Base-by-base conservation (phyloP, 2,113 vertebrate genomes). In the Ahaetulla prasina region DNA sequence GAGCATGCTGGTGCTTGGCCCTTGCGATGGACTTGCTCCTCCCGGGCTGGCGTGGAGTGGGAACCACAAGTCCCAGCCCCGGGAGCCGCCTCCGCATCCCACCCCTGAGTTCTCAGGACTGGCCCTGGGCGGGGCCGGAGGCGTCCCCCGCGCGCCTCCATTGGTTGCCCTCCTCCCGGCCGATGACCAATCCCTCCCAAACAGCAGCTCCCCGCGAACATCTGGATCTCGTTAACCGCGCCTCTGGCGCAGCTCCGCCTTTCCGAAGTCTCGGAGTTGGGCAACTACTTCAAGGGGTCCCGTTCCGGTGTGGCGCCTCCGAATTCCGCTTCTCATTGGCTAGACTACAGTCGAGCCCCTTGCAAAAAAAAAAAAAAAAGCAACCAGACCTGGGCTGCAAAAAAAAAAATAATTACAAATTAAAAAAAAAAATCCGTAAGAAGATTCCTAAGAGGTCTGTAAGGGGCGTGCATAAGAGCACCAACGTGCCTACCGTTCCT, bases 181-280 rank as follows among this genome's bases (percentile, higher is more conserved):
- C 92, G 1, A 30, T 11, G 68, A 30, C 90, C 92, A 89, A 85
- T 91, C 92, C 23, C 49, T 2, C 89, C 55, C 47, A 27, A 86
- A 87, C 53, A 16, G 43, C 27, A 3, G 12, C 35, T 30, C 52
- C 63, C 90, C 84, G 84, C 93, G 68, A 96, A 97, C 97, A 97
- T 98, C 97, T 98, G 97, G 94, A 94, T 97, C 85, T 27, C 45
- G 96, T 98, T 98, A 97, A 30, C 88, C 93, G 88, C 86, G 14
- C 27, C 89, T 89, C 57, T 50, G 57, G 55, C 55, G 10, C n/a
- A 25, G 55, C 43, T 2, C 1, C 8, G 89, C 18, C 57, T 39
- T 4, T 14, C 20, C 53, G 3, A 27, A 80, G 35, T 23, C 68
- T 23, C 35, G 74, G 74, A 22, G 35, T 43, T 43, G 74, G 74